Evolutionary conservation across 2,113 vertebrate genomes (phyloP).

Genomic region (Leptobrachium ailaonicum): DNA sequence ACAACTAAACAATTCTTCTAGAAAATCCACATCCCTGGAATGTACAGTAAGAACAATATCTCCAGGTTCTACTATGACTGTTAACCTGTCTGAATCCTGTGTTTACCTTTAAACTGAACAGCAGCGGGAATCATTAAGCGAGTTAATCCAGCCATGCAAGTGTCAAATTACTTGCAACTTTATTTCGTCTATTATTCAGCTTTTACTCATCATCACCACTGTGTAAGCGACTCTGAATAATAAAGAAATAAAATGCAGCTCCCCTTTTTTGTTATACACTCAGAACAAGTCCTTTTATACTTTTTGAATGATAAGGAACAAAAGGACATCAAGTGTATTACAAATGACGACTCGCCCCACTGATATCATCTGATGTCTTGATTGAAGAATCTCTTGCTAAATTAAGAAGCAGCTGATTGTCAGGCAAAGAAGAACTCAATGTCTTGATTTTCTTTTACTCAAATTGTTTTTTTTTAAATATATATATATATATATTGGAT

Average conservation of each 20-base stretch:
- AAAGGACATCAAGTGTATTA: slow-evolving; percentile 29
- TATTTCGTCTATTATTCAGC: slow-evolving; percentile 63
- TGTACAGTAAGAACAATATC: too few relatives aligned
- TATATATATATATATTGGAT: too few relatives aligned
- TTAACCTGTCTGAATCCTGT: too few relatives aligned
- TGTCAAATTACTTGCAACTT: slow-evolving; percentile 67
- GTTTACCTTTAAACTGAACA: too few relatives aligned
- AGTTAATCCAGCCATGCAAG: slow-evolving; percentile 19
- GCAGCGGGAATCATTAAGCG: too few relatives aligned
- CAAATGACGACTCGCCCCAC: slow-evolving; percentile 16
- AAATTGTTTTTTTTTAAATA: neutral
- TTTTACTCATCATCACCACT: slow-evolving; percentile 62
- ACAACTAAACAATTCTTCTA: too few relatives aligned
- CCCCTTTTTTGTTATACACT: slow-evolving; percentile 54
- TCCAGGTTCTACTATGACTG: too few relatives aligned
- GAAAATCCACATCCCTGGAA: too few relatives aligned
- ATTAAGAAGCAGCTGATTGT: slow-evolving; percentile 5
- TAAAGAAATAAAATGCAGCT: too few relatives aligned
- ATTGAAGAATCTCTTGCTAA: slow-evolving; percentile 38
- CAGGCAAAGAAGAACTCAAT: too few relatives aligned
- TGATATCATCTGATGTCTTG: slow-evolving; percentile 22
- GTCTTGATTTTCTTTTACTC: too few relatives aligned
- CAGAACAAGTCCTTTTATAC: slow-evolving; percentile 48
- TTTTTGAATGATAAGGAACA: slow-evolving; percentile 41
- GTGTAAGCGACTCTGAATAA: slow-evolving; percentile 37